Evolutionary conservation across 64 coral and sea anemone genomes (phyloP).

Genomic region (Pocillopora verrucosa): DNA sequence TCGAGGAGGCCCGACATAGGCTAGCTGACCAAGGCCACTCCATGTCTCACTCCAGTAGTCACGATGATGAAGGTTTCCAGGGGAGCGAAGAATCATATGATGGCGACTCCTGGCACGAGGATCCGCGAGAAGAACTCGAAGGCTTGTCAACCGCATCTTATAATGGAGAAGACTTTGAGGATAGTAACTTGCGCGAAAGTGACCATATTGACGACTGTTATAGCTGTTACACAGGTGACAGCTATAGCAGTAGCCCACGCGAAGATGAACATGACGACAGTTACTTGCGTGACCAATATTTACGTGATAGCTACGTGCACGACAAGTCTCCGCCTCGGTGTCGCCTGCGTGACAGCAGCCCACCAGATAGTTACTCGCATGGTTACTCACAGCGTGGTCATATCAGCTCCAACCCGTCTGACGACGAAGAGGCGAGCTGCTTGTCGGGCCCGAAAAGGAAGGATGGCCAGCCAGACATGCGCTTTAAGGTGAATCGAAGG

Average conservation of each 20-base stretch:
- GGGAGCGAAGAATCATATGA: background rate
- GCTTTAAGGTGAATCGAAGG: constrained; percentile 18
- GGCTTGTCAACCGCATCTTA: background rate
- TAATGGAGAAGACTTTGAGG: background rate
- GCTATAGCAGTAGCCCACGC: background rate
- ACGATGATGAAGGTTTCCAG: background rate
- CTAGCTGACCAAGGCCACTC: background rate
- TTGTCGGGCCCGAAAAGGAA: background rate
- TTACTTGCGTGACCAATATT: background rate
- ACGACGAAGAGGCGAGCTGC: too few species aligned
- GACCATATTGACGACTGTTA: background rate
- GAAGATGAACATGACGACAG: background rate
- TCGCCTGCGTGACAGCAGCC: background rate
- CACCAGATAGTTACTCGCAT: background rate
- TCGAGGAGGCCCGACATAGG: constrained; percentile 11
- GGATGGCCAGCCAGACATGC: constrained; percentile 40
- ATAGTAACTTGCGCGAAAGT: too few species aligned
- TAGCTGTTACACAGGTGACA: background rate
- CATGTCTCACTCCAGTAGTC: background rate
- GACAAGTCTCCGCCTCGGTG: background rate
- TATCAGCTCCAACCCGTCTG: too few species aligned
- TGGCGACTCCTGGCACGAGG: background rate
- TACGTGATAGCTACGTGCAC: background rate
- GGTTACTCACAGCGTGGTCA: background rate
- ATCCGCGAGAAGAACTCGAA: background rate